Evolutionary conservation across 2,113 vertebrate species (phyloP).

Genomic region (Elgaria multicarinata): DNA sequence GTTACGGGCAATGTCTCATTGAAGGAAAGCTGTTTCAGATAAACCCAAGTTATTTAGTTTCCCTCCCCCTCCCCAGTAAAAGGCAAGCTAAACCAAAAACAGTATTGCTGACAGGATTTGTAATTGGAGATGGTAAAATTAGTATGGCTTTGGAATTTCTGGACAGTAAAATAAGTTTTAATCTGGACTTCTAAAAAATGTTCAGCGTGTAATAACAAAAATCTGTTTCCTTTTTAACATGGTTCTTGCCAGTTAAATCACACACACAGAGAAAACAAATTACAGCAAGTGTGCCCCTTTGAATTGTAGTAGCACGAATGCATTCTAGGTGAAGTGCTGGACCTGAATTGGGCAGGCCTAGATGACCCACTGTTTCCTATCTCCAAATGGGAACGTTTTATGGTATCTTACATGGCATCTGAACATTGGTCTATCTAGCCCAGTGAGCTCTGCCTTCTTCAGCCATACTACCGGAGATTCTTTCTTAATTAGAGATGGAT

Average conservation of each 20-base stretch:
- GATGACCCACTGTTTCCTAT: background rate
- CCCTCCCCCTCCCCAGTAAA: background rate
- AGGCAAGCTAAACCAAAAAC: background rate
- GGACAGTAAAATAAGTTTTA: slow-evolving; percentile 39
- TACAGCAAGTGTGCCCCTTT: slow-evolving; percentile 50
- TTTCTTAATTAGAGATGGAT: no score
- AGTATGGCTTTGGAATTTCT: slow-evolving; percentile 39
- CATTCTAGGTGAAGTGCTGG: background rate
- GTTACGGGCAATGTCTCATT: no score
- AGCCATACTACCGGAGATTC: background rate
- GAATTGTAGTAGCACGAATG: slow-evolving; percentile 28
- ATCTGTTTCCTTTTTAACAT: background rate
- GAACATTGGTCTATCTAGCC: background rate
- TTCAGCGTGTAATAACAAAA: background rate
- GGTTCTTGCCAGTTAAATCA: slow-evolving; percentile 29
- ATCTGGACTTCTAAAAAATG: background rate
- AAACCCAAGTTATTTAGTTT: background rate
- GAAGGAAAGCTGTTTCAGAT: no score
- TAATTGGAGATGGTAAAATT: slow-evolving; percentile 36
- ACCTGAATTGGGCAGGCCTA: background rate
- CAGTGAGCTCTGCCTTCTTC: background rate
- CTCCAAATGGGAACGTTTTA: no score
- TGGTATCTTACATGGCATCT: background rate
- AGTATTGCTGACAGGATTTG: background rate
- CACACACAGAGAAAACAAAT: slow-evolving; percentile 10